Conservation (phyloP, 2,888 invertebrate species). For the Caradrina clavipalpis region DNA sequence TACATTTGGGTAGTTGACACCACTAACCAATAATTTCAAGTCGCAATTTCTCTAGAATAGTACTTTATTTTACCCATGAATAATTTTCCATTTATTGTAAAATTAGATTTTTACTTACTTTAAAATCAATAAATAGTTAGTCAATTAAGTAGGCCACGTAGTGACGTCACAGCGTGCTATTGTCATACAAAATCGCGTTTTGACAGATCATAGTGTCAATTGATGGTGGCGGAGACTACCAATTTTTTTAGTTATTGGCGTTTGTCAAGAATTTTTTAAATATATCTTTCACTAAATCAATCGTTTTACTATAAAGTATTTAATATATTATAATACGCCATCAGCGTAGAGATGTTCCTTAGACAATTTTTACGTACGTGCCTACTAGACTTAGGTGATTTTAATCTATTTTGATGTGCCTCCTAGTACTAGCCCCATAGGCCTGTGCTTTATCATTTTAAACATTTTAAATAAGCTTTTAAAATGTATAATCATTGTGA, state of each 20-base stretch:
- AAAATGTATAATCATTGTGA: constrained; percentile 74
- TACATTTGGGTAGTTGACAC: no score
- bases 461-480: constrained; percentile 71
- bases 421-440: constrained; percentile 64
- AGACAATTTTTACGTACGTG: constrained; percentile 74
- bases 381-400: constrained; percentile 76
- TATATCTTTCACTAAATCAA: constrained; percentile 28
- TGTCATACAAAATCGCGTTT: no score
- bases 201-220: no score
- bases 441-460: constrained; percentile 59
- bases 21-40: no score
- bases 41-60: no score
- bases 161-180: no score
- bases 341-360: constrained; percentile 79
- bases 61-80: no score
- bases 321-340: constrained; percentile 68
- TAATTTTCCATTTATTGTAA: no score
- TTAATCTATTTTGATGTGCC: constrained; percentile 81
- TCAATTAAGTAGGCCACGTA: no score
- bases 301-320: constrained; percentile 51
- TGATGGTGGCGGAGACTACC: no score
- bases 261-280: constrained; percentile 27
- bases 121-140: no score
- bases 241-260: constrained; percentile 8
- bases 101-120: no score